Conservation (phyloP, 2,888 invertebrate species). For the Leptothorax acervorum region DNA sequence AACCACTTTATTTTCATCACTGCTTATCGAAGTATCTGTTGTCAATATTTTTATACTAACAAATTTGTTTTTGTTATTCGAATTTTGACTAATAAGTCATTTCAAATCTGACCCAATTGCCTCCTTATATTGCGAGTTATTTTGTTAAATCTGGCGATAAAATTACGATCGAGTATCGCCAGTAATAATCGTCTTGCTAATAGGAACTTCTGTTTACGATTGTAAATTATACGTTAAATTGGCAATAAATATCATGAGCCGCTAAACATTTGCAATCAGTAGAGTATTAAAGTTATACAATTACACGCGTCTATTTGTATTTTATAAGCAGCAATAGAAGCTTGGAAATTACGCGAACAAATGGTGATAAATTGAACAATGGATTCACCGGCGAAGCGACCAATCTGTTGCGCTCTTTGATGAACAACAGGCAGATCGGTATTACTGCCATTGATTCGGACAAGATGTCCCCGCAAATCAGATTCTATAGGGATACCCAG, state of each 20-base stretch:
- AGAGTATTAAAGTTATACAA: neutral
- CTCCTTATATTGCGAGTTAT: neutral
- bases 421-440: slow-evolving; percentile 91
- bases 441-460: slow-evolving; percentile 86
- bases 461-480: slow-evolving; percentile 86
- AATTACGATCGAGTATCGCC: neutral
- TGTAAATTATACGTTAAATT: neutral
- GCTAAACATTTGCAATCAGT: neutral
- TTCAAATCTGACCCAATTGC: neutral
- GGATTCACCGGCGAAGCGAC: slow-evolving; percentile 89
- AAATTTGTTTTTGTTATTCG: neutral
- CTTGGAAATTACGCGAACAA: slow-evolving; percentile 84
- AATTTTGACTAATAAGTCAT: neutral
- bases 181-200: neutral
- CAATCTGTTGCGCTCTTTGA: slow-evolving; percentile 91
- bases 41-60: neutral
- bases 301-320: neutral
- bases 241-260: neutral
- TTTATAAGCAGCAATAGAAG: slow-evolving; percentile 80
- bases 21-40: neutral
- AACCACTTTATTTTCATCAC: neutral
- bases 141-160: neutral
- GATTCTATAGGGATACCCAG: slow-evolving; percentile 87
- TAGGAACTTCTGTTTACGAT: neutral
- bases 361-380: slow-evolving; percentile 83